These are phyloP conservation scores for Sphaerodactylus townsendi DNA, from an alignment of 2,113 vertebrate genomes.

Conservation along the genomic window DNA sequence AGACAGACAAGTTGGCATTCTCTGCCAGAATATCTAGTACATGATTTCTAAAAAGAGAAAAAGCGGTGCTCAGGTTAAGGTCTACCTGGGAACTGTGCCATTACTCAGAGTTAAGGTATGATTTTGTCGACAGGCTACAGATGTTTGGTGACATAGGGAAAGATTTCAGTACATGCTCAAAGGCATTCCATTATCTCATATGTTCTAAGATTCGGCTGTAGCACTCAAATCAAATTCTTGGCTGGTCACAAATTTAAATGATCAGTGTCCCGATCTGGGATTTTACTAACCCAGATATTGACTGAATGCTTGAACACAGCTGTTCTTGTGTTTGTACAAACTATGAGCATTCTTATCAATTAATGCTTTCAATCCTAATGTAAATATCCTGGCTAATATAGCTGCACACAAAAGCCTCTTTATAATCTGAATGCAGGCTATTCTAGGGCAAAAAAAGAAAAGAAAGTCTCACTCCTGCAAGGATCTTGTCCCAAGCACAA, in stretches of 20 bases:
- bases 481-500: not conserved
- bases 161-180: not conserved
- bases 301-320: not conserved
- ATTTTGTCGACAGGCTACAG: not conserved
- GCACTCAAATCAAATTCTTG: not conserved
- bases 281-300: not conserved
- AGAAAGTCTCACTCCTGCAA: not conserved
- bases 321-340: not conserved
- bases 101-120: not conserved
- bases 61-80: not conserved
- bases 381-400: conserved; percentile 11
- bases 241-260: not conserved
- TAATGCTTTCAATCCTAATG: conserved; percentile 3
- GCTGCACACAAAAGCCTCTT: not conserved
- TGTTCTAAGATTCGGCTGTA: not conserved
- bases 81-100: not conserved
- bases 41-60: not conserved
- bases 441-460: not conserved
- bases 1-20: conserved; percentile 5
- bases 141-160: not conserved
- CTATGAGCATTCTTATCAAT: conserved; percentile 11
- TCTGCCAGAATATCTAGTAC: not conserved
- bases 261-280: not conserved
- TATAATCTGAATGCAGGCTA: conserved; percentile 9
- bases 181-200: not conserved